These are phyloP conservation scores for Crocallis elinguaria DNA, from an alignment of 2,888 invertebrate genomes.

Conservation along the genomic window DNA sequence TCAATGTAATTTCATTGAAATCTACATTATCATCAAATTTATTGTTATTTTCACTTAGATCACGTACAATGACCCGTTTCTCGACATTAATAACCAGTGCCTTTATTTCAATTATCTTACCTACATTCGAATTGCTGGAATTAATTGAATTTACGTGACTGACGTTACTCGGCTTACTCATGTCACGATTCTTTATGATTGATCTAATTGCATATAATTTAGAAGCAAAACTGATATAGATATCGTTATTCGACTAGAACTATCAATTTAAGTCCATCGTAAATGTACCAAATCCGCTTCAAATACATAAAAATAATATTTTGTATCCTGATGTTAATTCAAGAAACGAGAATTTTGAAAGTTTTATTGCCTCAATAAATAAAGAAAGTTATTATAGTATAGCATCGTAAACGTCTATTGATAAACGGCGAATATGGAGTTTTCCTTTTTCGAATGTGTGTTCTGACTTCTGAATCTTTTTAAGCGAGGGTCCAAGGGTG, in stretches of 20 bases:
- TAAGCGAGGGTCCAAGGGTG: constrained; percentile 70
- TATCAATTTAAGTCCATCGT: constrained; percentile 12
- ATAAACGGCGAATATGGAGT: constrained; percentile 68
- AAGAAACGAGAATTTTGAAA: constrained; percentile 19
- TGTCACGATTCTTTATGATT: constrained; percentile 24
- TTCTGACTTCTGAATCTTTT: constrained; percentile 49
- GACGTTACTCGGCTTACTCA: constrained; percentile 32
- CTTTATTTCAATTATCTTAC: constrained; percentile 34
- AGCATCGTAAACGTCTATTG: constrained; percentile 46
- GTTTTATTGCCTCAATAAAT: constrained; percentile 24
- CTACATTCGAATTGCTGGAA: constrained; percentile 28
- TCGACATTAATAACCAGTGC: constrained; percentile 42
- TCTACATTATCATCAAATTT: constrained; percentile 43
- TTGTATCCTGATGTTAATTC: constrained; percentile 7
- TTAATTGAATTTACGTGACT: constrained; percentile 45
- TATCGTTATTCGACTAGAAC: constrained; percentile 13
- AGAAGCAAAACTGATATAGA: constrained; percentile 15
- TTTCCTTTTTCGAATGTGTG: constrained; percentile 49
- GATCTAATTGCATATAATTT: constrained; percentile 28
- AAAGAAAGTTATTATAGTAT: constrained; percentile 24
- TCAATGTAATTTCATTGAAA: constrained; percentile 38
- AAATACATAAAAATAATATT: constrained; percentile 10
- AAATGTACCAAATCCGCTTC: constrained; percentile 10
- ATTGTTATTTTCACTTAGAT: constrained; percentile 51
- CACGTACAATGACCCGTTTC: constrained; percentile 44